Conservation (phyloP, 1,140 invertebrate genomes). For the Pygmarrhopalites habei region DNA sequence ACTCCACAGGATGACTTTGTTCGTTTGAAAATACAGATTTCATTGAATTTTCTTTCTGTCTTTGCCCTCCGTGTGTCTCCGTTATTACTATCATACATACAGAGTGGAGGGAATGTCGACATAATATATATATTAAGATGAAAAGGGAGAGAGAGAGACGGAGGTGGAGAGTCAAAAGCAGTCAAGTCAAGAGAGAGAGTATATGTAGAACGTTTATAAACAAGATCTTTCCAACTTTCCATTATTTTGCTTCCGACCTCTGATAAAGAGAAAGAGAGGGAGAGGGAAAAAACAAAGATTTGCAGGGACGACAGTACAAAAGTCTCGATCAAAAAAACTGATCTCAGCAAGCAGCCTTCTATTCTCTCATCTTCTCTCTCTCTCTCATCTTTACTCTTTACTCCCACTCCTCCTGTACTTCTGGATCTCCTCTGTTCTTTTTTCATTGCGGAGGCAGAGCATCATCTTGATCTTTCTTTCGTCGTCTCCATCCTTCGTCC, state of each 20-base stretch:
- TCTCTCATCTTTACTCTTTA: constrained; percentile 9
- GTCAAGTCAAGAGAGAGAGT: too few species aligned
- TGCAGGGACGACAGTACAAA: too few species aligned
- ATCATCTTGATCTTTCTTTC: not conserved
- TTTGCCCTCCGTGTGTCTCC: not conserved
- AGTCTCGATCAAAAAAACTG: too few species aligned
- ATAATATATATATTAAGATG: too few species aligned
- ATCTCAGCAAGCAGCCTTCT: too few species aligned
- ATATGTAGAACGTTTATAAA: too few species aligned
- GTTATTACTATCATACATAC: too few species aligned
- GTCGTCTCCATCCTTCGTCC: not conserved
- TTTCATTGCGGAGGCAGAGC: not conserved
- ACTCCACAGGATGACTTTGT: not conserved
- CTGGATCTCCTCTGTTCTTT: not conserved
- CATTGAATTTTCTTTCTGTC: not conserved
- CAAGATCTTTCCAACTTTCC: not conserved
- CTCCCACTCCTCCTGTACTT: not conserved
- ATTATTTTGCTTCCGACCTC: not conserved
- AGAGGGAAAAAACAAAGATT: not conserved
- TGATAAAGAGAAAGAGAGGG: constrained; percentile 1
- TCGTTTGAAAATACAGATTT: not conserved
- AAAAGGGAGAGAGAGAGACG: too few species aligned
- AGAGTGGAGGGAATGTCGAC: not conserved
- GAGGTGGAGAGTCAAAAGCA: too few species aligned
- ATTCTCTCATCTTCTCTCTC: not conserved